Percentiles rank a stretch among this genome's conserved stretches.
phyloP scores from a whole-genome alignment of 2,113 vertebrate genomes.

The Callorhinus ursinus region DNA sequence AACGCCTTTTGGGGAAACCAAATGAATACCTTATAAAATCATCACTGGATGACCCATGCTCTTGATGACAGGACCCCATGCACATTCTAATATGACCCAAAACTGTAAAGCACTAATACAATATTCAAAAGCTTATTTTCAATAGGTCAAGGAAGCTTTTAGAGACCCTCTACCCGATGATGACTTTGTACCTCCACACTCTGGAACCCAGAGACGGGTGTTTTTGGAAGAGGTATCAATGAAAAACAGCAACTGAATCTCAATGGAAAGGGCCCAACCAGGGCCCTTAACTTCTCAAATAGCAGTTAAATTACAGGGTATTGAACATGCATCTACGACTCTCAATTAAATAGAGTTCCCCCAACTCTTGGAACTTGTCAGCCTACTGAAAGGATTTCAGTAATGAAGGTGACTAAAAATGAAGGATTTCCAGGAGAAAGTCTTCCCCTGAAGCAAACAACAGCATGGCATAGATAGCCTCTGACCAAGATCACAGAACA shows the following conservation, averaged over 20 bases:
- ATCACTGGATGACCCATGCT: background rate
- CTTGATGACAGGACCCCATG: background rate
- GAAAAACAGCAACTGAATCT: background rate
- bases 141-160: background rate
- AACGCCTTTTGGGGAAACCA: background rate
- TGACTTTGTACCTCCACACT: background rate
- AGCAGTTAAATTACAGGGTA: background rate
- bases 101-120: background rate
- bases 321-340: background rate
- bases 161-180: background rate
- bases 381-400: background rate
- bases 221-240: background rate
- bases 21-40: background rate
- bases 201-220: background rate
- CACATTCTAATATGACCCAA: background rate
- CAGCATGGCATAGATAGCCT: background rate
- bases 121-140: background rate
- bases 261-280: background rate
- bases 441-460: background rate
- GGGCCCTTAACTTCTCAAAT: background rate
- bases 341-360: background rate
- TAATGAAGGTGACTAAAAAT: background rate
- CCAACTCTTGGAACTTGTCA: background rate
- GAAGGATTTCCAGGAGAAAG: background rate
- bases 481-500: background rate